Evolutionary conservation across 2,797 vertebrate species (phyloP).

Genomic region (Neosilurus mollespiculum): DNA sequence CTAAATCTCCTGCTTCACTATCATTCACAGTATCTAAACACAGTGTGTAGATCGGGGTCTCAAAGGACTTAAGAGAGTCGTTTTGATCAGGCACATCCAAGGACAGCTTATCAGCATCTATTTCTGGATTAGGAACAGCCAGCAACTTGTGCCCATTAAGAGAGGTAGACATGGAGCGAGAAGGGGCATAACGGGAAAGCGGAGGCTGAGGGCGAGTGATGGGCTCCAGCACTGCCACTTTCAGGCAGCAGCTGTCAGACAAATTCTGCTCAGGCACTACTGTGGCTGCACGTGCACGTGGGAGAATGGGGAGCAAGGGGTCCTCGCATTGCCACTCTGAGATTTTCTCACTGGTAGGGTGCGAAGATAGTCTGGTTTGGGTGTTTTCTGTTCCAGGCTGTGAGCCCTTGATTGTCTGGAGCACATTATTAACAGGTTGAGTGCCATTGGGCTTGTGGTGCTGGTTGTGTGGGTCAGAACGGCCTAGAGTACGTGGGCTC

Average conservation of each 20-base stretch:
- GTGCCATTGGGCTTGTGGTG: constrained; percentile 65
- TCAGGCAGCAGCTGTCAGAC: constrained; percentile 65
- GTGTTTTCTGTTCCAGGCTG: constrained; percentile 60
- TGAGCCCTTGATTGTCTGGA: constrained; percentile 70
- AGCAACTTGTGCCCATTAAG: constrained; percentile 22
- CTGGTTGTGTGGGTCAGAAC: constrained; percentile 68
- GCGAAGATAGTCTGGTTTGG: constrained; percentile 10
- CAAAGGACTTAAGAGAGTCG: constrained; percentile 69
- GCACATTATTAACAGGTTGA: constrained; percentile 84
- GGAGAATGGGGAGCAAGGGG: constrained; percentile 70
- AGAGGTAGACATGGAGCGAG: constrained; percentile 57
- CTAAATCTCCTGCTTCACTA: constrained; percentile 31
- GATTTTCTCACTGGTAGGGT: constrained; percentile 43
- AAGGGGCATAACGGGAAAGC: constrained; percentile 61
- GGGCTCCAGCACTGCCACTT: constrained; percentile 54
- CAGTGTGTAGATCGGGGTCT: constrained; percentile 53
- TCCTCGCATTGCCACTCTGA: constrained; percentile 43
- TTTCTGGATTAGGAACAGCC: constrained; percentile 50
- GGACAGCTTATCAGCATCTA: constrained; percentile 48
- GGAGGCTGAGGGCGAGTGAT: constrained; percentile 60
- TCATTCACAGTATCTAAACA: constrained; percentile 53
- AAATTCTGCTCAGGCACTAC: constrained; percentile 78
- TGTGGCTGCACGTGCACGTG: constrained; percentile 79
- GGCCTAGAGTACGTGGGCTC: constrained; percentile 60
- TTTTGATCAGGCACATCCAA: constrained; percentile 50